Percentiles rank a stretch among this genome's conserved stretches.
These are phyloP conservation scores for Ypsolopha sequella DNA, from an alignment of 2,888 invertebrate species.

Conservation along the genomic window DNA sequence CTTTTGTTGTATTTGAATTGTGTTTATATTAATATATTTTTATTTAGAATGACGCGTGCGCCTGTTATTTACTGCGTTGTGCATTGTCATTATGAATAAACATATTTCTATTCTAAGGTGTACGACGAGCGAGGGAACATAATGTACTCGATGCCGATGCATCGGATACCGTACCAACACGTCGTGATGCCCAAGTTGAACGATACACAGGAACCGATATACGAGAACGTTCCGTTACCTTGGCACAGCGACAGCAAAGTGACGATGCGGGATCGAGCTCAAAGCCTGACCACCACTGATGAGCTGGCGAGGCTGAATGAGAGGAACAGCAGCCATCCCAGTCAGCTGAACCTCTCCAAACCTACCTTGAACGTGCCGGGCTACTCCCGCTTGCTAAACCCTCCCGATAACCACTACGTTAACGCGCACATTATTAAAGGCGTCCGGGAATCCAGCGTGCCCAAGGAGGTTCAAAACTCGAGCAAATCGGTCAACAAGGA, in stretches of 20 bases:
- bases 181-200: constrained; percentile 50
- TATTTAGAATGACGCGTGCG: too few species aligned
- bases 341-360: constrained; percentile 21
- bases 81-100: too few species aligned
- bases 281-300: constrained; percentile 80
- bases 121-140: constrained; percentile 74
- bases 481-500: constrained; percentile 30
- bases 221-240: constrained; percentile 83
- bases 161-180: constrained; percentile 47
- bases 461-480: constrained; percentile 36
- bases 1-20: too few species aligned
- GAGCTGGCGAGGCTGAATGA: constrained; percentile 65
- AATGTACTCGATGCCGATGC: constrained; percentile 74
- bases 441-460: constrained; percentile 46
- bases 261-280: constrained; percentile 65
- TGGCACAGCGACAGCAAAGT: constrained; percentile 59
- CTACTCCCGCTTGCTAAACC: constrained; percentile 20
- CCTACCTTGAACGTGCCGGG: constrained; percentile 21
- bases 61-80: too few species aligned
- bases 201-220: constrained; percentile 79
- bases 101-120: constrained; percentile 19
- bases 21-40: too few species aligned
- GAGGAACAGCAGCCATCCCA: constrained; percentile 46
- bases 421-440: constrained; percentile 61
- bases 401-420: constrained; percentile 46